phyloP scores from a whole-genome alignment of 1,140 invertebrate genomes.

The Zaprionus camerounensis region DNA sequence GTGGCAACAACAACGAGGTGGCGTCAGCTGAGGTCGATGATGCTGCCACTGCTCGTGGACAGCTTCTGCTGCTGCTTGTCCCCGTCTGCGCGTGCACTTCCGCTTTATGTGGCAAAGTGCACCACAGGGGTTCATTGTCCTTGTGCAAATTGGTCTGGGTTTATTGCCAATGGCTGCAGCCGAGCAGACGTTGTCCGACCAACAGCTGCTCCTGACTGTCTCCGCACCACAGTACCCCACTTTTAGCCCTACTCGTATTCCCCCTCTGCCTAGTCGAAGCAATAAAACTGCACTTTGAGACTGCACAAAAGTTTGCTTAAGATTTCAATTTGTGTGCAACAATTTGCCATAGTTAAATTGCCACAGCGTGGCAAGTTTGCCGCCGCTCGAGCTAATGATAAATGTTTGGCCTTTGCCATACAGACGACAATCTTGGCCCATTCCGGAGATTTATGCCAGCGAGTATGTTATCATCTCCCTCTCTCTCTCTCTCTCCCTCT shows the following conservation, averaged over 20 bases:
- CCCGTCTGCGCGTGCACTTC: slow-evolving; percentile 27
- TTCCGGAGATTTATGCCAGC: slow-evolving; percentile 63
- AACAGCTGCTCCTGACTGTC: slow-evolving; percentile 28
- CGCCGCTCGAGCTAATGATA: slow-evolving; percentile 61
- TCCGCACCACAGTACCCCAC: neutral
- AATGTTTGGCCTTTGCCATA: slow-evolving; percentile 65
- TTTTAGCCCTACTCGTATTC: neutral
- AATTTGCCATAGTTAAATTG: slow-evolving; percentile 71
- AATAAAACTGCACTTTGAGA: slow-evolving; percentile 79
- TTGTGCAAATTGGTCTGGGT: slow-evolving; percentile 81
- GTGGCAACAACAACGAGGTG: slow-evolving; percentile 24
- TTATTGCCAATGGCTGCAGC: slow-evolving; percentile 65
- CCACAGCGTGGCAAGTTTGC: slow-evolving; percentile 46
- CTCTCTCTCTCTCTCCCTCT: slow-evolving; percentile 6
- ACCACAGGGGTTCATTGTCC: slow-evolving; percentile 81
- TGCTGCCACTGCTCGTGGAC: slow-evolving; percentile 20
- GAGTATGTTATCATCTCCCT: slow-evolving; percentile 62
- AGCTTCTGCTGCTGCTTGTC: slow-evolving; percentile 1
- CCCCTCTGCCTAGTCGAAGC: slow-evolving; percentile 32
- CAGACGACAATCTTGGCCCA: slow-evolving; percentile 50
- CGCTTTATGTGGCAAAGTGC: slow-evolving; percentile 69
- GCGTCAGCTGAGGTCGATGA: slow-evolving; percentile 15
- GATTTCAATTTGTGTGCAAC: slow-evolving; percentile 80
- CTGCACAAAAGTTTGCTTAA: slow-evolving; percentile 73
- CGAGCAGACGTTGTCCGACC: slow-evolving; percentile 43